Evolutionary conservation across 2,113 vertebrate species (phyloP), one percentile per base, ranked within the genome.

Genomic region (Scomber japonicus): DNA sequence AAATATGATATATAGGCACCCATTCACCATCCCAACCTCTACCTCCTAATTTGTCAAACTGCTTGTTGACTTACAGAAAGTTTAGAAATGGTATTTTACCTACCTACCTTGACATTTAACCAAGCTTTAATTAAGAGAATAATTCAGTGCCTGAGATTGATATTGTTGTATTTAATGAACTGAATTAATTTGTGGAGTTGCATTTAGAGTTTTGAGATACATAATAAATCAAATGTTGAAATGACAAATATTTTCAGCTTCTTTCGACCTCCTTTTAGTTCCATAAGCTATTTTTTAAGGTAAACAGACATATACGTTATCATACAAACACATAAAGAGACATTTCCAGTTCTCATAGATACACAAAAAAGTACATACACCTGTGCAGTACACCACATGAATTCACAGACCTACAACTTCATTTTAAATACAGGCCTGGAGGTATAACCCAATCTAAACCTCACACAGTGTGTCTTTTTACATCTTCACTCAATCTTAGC

Each of bases 401-500:
- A 60, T 62, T 68, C 7, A 61, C 9, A 61, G 27, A 60, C 35
- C 35, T 65, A 64, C 13, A 46, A 64, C 21, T 45, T 83, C 4
- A 79, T 64, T 65, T 70, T 54, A 55, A 60, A 71, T 49, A 65
- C 27, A 66, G 21, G 40, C 82, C 76, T 11, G 3, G 40, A 49
- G 82, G 56, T 60, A 54, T 19, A 57, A 27, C 67, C 2, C 19
- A 15, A 67, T 35, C 46, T 70, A 19, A 64, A 54, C 54, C 24
- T 9, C 12, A n/a, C 35, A 13, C 11, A 49, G 1, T 4, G 8
- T 50, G 14, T 21, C 12, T 40, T 27, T 61, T 45, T 12, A 30
- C 13, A 27, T 45, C 10, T 21, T 66, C 12, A 16, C 12, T 62
- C 44, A 44, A 68, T 40, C 11, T 19, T 50, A 24, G 51, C 44